These are phyloP conservation scores for Monarcha castaneiventris DNA, from an alignment of 2,113 vertebrate genomes.

Conservation along the genomic window DNA sequence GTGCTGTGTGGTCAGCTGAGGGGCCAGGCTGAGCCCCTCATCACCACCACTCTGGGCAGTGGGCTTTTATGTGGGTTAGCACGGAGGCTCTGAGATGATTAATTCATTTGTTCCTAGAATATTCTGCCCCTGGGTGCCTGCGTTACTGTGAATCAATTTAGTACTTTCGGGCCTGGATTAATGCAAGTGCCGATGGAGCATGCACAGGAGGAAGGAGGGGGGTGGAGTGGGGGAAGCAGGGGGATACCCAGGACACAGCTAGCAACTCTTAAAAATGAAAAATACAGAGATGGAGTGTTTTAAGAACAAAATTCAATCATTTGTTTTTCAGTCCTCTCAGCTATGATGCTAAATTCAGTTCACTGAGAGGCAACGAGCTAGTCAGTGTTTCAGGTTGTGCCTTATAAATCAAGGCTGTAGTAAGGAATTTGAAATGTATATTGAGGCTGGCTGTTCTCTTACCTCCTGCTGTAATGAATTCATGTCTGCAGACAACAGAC, in stretches of 20 bases:
- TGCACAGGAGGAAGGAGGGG: not conserved
- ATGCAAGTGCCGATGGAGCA: constrained; percentile 8
- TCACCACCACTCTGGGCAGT: not conserved
- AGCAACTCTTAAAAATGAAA: not conserved
- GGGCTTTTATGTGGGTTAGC: not conserved
- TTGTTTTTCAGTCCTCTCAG: not conserved
- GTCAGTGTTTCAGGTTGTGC: not conserved
- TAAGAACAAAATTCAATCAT: not conserved
- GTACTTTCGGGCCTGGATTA: constrained; percentile 13
- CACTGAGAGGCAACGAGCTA: not conserved
- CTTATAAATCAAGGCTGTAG: constrained; percentile 26
- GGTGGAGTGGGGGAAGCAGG: not conserved
- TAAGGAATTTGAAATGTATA: constrained; percentile 11
- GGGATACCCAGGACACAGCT: not conserved
- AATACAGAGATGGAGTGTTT: not conserved
- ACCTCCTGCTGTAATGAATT: constrained; percentile 59
- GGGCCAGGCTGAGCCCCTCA: not conserved
- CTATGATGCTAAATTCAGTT: not conserved
- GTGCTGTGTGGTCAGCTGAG: not conserved
- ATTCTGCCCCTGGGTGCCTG: constrained; percentile 31
- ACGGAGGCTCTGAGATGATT: not conserved
- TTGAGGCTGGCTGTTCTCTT: not conserved
- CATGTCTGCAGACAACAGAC: constrained; percentile 56
- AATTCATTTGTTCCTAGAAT: constrained; percentile 59
- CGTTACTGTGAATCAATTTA: constrained; percentile 45